phyloP scores from a whole-genome alignment of 2,113 vertebrate species.

The Arvicanthis niloticus region DNA sequence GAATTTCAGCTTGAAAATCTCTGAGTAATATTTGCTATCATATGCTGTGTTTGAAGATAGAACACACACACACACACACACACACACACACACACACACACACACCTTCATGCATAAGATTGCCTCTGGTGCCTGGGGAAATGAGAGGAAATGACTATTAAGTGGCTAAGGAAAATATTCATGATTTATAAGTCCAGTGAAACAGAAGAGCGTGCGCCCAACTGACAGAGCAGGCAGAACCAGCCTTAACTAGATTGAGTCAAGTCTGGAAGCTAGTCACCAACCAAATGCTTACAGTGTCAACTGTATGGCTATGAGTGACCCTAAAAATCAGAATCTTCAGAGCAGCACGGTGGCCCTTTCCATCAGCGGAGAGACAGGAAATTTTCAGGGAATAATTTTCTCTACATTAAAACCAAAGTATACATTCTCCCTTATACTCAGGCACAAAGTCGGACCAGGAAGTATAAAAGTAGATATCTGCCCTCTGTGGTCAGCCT shows the following conservation, averaged over 20 bases:
- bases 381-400: slow-evolving; percentile 53
- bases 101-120: slow-evolving; percentile 47
- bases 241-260: slow-evolving; percentile 29
- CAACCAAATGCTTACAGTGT: neutral
- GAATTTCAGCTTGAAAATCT: slow-evolving; percentile 69
- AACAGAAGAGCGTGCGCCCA: slow-evolving; percentile 43
- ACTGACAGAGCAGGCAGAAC: slow-evolving; percentile 50
- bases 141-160: slow-evolving; percentile 78
- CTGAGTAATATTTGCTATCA: slow-evolving; percentile 66
- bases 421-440: neutral
- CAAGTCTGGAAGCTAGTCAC: neutral
- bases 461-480: neutral
- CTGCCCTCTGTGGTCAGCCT: neutral
- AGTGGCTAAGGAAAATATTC: slow-evolving; percentile 64
- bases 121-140: slow-evolving; percentile 62
- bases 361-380: neutral
- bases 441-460: neutral
- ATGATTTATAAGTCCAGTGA: slow-evolving; percentile 73
- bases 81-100: slow-evolving; percentile 10
- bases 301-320: neutral
- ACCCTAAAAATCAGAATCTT: neutral
- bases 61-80: neutral
- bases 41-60: slow-evolving; percentile 56
- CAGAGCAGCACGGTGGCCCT: neutral
- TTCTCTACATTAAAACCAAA: slow-evolving; percentile 35